Conservation (phyloP, 2,888 invertebrate species). For the Dendrolimus pini region DNA sequence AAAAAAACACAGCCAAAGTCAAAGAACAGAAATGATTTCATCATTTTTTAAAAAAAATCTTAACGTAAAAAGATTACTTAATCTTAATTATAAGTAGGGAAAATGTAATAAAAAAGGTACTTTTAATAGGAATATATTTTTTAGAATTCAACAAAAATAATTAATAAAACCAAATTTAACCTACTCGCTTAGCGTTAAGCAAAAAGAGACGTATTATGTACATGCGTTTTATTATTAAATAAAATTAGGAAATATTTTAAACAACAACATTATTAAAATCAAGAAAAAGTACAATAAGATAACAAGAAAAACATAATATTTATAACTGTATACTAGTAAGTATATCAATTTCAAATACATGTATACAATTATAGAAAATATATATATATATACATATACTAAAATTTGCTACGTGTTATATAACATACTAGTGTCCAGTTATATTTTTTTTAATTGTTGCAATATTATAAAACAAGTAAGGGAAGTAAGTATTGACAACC, state of each 20-base stretch:
- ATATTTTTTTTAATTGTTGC: neutral
- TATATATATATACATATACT: too few species aligned
- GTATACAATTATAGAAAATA: too few species aligned
- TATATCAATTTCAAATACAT: neutral
- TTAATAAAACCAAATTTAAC: conserved; percentile 42
- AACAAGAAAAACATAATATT: neutral
- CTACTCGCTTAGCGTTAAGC: conserved; percentile 53
- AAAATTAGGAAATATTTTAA: conserved; percentile 9
- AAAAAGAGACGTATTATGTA: conserved; percentile 39
- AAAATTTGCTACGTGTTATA: neutral
- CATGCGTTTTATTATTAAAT: conserved; percentile 31
- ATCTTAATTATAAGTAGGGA: neutral
- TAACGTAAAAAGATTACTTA: neutral
- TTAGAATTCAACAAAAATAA: conserved; percentile 61
- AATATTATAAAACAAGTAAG: neutral
- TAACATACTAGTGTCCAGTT: neutral
- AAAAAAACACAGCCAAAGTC: neutral
- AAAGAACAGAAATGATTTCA: neutral
- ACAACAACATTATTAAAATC: conserved; percentile 5
- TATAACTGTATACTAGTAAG: neutral
- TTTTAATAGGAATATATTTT: conserved; percentile 64
- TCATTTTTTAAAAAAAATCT: neutral
- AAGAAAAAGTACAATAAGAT: neutral
- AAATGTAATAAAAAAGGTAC: conserved; percentile 51
- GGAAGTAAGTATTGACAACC: neutral